Percentiles rank a stretch among this genome's conserved stretches.
These are phyloP conservation scores for Montipora capitata DNA, from an alignment of 92 coral and sea anemone species.

Conservation along the genomic window DNA sequence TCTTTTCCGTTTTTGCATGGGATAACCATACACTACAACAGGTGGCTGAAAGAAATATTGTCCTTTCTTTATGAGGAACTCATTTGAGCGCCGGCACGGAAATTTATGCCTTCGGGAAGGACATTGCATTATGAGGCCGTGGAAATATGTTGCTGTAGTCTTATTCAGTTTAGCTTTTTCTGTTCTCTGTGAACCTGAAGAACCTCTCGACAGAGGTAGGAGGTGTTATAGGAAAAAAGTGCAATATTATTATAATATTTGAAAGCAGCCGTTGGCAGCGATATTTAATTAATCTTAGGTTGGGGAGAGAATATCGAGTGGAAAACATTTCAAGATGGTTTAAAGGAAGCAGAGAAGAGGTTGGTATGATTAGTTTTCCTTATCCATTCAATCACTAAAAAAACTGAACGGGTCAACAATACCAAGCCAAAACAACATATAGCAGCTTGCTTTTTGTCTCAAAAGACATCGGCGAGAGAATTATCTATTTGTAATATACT, in stretches of 20 bases:
- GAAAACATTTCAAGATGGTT: conserved; percentile 78
- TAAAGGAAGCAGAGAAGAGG: conserved; percentile 84
- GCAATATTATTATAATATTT: background rate
- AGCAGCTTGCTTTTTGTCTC: no score
- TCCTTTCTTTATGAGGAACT: background rate
- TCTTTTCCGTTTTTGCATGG: background rate
- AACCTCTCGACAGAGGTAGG: conserved; percentile 48
- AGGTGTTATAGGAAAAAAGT: background rate
- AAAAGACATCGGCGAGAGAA: no score
- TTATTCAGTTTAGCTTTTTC: conserved; percentile 19
- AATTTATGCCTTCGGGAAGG: no score
- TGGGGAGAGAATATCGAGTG: conserved; percentile 89
- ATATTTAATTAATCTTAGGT: conserved; percentile 48
- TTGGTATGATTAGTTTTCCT: background rate
- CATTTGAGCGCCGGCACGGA: no score
- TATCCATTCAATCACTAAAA: no score
- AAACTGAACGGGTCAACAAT: background rate
- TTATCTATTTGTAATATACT: no score
- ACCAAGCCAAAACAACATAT: conserved; percentile 3
- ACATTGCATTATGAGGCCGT: background rate
- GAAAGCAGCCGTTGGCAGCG: background rate
- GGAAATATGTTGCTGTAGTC: conserved; percentile 9
- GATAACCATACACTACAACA: conserved; percentile 21
- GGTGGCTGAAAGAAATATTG: conserved; percentile 35
- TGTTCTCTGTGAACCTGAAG: conserved; percentile 26